Base-by-base conservation (phyloP, 2,113 vertebrate species). In the Microcebus griseorufus region DNA sequence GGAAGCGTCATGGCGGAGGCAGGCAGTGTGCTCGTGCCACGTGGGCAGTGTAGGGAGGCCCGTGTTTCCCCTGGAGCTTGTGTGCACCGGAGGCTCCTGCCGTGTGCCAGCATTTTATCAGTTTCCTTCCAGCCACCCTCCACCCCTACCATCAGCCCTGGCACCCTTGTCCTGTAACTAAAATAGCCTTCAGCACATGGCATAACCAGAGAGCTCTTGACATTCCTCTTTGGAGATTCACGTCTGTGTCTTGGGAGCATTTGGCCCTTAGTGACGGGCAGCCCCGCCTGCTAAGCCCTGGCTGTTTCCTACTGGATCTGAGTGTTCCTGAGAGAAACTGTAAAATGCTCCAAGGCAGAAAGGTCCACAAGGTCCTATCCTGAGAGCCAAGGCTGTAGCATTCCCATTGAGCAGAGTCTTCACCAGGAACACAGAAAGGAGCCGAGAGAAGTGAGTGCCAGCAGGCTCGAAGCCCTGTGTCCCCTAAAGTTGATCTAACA, bases 71-170 rank as follows among this genome's bases (percentile, higher is more conserved):
- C 67, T 37, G 20, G 29, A 83, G 80, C 80, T 32, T 17, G 2
- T 6, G 9, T 34, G 22, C 18, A 39, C 81, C 6, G 0, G 0
- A 27, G 32, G 62, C 18, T 2, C 42, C 53, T 58, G 29, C 45
- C 9, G 0, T 5, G n/a, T 42, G 42, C 85, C 55, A 51, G 51
- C 27, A 0, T 34, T 18, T 37, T 16, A 20, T 18, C 58, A 6
- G 2, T 45, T 51, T 70, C 48, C 86, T 88, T 60, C 17, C 34
- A 13, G 37, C 79, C 32, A 3, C 42, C n/a, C n/a, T 1, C 29
- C 4, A 9, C 25, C 67, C 10, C 34, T 22, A 11, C 20, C 13
- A 0, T 17, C 22, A 18, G 88, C 70, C 17, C 12, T 70, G 3
- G 90, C 64, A 37, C 34, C 48, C 23, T 39, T 87, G 23, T 87